Conservation (phyloP, 2,113 vertebrate species). For the Perca fluviatilis region DNA sequence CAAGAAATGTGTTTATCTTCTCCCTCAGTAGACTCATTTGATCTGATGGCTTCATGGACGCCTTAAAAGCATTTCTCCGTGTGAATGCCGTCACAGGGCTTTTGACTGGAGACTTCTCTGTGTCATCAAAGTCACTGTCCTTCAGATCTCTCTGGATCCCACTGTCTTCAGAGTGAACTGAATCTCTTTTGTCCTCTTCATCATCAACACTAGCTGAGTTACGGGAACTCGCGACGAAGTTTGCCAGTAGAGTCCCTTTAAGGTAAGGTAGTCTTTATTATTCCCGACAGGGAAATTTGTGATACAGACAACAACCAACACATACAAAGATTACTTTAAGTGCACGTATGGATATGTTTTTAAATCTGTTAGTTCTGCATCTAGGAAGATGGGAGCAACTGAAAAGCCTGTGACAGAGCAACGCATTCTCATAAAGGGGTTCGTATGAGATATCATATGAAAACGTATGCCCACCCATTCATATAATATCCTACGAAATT, state of each 20-base stretch:
- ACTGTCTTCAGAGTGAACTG: constrained; percentile 86
- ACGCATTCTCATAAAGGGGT: too few relatives aligned
- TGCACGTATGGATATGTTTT: too few relatives aligned
- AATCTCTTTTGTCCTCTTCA: constrained; percentile 49
- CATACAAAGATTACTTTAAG: too few relatives aligned
- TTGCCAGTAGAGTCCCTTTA: constrained; percentile 87
- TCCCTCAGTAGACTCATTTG: constrained; percentile 75
- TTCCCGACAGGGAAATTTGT: too few relatives aligned
- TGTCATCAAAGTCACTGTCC: constrained; percentile 34
- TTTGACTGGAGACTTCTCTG: background rate
- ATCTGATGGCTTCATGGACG: constrained; percentile 68
- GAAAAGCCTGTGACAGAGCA: too few relatives aligned
- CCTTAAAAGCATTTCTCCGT: constrained; percentile 84
- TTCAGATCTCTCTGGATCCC: constrained; percentile 85
- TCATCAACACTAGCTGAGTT: constrained; percentile 14
- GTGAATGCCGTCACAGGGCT: rapidly evolving
- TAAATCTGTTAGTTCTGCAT: too few relatives aligned
- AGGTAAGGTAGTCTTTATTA: too few relatives aligned
- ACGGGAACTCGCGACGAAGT: constrained; percentile 72
- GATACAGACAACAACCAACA: too few relatives aligned
- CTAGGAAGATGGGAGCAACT: too few relatives aligned
- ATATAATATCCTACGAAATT: too few relatives aligned
- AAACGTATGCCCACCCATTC: too few relatives aligned
- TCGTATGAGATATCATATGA: too few relatives aligned
- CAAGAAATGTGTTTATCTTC: constrained; percentile 47